Base-by-base conservation (phyloP, 1,140 invertebrate genomes). In the Lethocerus indicus region DNA sequence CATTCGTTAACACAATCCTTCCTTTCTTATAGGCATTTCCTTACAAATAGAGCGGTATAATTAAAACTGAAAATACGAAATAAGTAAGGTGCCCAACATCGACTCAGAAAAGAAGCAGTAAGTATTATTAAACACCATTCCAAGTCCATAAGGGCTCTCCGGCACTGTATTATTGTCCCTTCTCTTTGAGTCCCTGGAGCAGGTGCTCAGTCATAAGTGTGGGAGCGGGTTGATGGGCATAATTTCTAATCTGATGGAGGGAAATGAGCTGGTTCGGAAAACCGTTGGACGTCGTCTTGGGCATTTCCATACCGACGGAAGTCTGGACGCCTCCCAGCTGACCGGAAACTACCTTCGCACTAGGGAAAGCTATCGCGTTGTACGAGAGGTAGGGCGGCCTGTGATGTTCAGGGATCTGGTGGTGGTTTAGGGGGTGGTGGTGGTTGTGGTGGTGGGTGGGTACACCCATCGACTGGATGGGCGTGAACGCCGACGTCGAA, bases 241-340 rank as follows among this genome's bases (percentile, higher is more conserved):
- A 95, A 65, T 94, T 97, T 59, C 91, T 77, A 59, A 96, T 95
- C 68, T 95, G 90, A 67, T 95, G 89, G 47, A 97, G 72, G 54
- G 89, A 93, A 60, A 96, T 91, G 58, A 95, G 73, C 64, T 94
- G 90, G 64, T 93, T 94, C 42, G 90, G 89, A 65, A 91, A 93
- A 51, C 78, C 78, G 58, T 81, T 85, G 49, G 79, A 64, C 62
- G 72, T 63, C n/a, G 62, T 63, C 58, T 69, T 70, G n/a, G 61
- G 60, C 56, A 67, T 63, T 25, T 68, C 66, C 65, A 68, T 67
- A 37, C 48, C 54, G 25, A 58, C 58, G 1, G 58, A 57, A 13
- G 51, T 54, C 40, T 56, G 52, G n/a, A 50, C 51, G 39, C 40
- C 56, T n/a, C 50, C 52, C 47, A 59, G 50, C 7, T 58, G 63